Conservation (phyloP, 2,797 vertebrate species). For the Microhierax caerulescens region DNA sequence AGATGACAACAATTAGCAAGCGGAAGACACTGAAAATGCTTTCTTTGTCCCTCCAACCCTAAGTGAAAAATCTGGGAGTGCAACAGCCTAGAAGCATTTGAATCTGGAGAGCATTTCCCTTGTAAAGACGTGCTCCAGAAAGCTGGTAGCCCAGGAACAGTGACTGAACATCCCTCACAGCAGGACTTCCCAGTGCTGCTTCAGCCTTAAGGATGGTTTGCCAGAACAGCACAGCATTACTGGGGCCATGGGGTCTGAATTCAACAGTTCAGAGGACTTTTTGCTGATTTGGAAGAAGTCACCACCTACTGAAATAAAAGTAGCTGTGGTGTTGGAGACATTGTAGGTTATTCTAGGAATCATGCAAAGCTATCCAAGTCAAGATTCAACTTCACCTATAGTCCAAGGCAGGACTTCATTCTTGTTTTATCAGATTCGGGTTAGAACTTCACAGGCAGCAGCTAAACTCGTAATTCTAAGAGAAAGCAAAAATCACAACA, state of each 20-base stretch:
- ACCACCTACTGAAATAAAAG: not conserved
- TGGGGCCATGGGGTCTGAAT: not conserved
- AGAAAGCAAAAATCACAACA: not conserved
- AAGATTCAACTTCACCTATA: not conserved
- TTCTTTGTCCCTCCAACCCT: not conserved
- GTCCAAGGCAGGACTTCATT: not conserved
- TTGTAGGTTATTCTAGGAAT: not conserved
- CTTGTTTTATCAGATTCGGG: not conserved
- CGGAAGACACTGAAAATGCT: not conserved
- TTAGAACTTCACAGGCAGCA: not conserved
- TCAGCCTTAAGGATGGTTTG: not conserved
- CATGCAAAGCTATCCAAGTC: fast-evolving
- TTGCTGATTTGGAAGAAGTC: not conserved
- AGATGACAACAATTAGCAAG: not conserved
- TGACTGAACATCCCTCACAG: not conserved
- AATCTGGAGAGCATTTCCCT: not conserved
- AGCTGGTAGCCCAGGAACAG: fast-evolving
- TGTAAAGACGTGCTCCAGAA: fast-evolving
- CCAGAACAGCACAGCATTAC: not conserved
- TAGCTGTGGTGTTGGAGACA: not conserved
- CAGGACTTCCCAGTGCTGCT: not conserved
- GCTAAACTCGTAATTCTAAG: not conserved
- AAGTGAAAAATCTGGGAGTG: not conserved
- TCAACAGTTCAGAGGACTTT: not conserved
- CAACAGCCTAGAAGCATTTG: not conserved